Conservation (phyloP, 2,113 vertebrate genomes). For the Poeciliopsis prolifica region DNA sequence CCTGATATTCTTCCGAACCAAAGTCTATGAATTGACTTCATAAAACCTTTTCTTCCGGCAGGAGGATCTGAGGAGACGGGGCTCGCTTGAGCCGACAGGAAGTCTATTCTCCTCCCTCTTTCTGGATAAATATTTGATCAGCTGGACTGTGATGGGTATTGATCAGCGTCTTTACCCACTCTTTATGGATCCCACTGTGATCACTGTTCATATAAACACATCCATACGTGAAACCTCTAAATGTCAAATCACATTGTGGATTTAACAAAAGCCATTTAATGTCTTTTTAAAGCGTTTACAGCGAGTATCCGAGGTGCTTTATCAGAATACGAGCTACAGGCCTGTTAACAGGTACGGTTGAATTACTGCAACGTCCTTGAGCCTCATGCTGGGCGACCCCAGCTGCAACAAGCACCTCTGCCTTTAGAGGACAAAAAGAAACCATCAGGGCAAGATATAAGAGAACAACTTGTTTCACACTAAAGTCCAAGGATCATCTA, state of each 20-base stretch:
- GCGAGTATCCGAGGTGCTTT: background rate
- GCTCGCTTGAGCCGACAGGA: conserved; percentile 23
- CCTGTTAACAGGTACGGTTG: conserved; percentile 72
- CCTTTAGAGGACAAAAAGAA: conserved; percentile 53
- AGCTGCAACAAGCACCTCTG: conserved; percentile 63
- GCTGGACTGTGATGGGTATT: conserved; percentile 82
- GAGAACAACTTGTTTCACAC: conserved; percentile 21
- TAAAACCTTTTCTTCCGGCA: background rate
- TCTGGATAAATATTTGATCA: conserved; percentile 90
- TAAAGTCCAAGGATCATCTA: conserved; percentile 24
- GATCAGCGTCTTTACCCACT: conserved; percentile 72
- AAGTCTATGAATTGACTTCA: background rate
- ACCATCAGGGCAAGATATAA: conserved; percentile 9
- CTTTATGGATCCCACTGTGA: conserved; percentile 62
- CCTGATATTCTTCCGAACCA: too few relatives aligned
- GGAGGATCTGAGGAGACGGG: background rate
- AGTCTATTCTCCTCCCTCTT: conserved; percentile 58
- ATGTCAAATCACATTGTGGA: conserved; percentile 49
- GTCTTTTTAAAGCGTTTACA: conserved; percentile 17
- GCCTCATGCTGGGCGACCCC: conserved; percentile 62
- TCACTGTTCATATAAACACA: conserved; percentile 61
- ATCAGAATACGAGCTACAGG: conserved; percentile 54
- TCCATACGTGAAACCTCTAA: conserved; percentile 32
- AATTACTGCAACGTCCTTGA: conserved; percentile 73
- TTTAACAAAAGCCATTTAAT: conserved; percentile 39